phyloP scores from a whole-genome alignment of 2,113 vertebrate species.

The Eublepharis macularius region DNA sequence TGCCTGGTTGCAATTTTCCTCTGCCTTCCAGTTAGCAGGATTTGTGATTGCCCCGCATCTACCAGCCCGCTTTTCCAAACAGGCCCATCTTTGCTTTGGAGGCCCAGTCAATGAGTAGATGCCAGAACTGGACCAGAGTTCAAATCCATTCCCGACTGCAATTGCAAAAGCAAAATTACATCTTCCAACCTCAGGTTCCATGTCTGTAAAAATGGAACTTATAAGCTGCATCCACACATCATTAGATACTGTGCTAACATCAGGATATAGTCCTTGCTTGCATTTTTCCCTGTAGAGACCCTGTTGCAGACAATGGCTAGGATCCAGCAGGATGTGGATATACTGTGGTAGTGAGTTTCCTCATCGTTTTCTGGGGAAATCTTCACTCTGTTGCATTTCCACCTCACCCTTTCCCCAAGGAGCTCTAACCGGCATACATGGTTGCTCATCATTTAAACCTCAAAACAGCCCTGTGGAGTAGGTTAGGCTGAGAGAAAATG shows the following conservation, averaged over 20 bases:
- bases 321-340: too few relatives aligned
- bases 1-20: not conserved
- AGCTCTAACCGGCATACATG: too few relatives aligned
- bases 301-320: too few relatives aligned
- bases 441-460: too few relatives aligned
- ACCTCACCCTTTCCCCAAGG: too few relatives aligned
- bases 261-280: too few relatives aligned
- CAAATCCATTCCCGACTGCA: not conserved
- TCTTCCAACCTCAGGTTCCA: not conserved
- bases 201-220: not conserved
- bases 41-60: not conserved
- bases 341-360: not conserved
- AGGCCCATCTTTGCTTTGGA: not conserved
- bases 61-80: not conserved
- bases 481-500: too few relatives aligned
- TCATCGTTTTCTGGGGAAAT: not conserved
- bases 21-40: not conserved
- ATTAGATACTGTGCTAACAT: too few relatives aligned
- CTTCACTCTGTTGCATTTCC: too few relatives aligned
- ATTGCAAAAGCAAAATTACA: not conserved
- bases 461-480: too few relatives aligned
- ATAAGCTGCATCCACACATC: too few relatives aligned
- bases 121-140: not conserved
- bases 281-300: too few relatives aligned
- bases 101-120: not conserved